Conservation (phyloP, 2,113 vertebrate genomes). For the Lagopus leucura region DNA sequence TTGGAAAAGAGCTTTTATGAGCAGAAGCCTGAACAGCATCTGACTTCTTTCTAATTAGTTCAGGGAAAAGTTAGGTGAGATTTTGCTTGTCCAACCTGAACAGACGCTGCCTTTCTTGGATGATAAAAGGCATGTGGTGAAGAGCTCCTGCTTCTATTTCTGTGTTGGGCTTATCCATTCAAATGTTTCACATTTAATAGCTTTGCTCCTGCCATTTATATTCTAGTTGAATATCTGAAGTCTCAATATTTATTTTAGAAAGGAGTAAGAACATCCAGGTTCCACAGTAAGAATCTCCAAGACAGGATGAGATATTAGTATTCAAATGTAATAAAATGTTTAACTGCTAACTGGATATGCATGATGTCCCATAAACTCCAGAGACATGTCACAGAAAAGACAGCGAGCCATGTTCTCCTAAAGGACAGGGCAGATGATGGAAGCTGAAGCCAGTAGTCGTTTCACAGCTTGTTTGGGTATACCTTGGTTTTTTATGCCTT, state of each 20-base stretch:
- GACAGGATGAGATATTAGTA: background rate
- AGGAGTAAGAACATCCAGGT: background rate
- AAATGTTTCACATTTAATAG: background rate
- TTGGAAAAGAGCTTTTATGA: background rate
- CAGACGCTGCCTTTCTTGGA: background rate
- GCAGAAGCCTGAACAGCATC: background rate
- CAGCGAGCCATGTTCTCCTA: background rate
- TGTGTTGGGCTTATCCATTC: background rate
- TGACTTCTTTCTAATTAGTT: background rate
- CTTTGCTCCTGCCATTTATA: background rate
- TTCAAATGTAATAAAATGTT: background rate
- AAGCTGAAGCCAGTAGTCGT: background rate
- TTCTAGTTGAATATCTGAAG: background rate
- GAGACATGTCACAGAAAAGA: background rate
- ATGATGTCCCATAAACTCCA: background rate
- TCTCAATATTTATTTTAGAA: background rate
- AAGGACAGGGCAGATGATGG: background rate
- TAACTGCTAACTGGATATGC: background rate
- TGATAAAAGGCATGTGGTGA: background rate
- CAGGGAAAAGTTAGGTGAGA: background rate
- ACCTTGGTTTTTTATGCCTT: background rate
- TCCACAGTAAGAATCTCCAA: background rate
- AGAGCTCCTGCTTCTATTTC: background rate
- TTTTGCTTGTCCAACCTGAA: background rate
- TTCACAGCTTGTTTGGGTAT: conserved; percentile 17